Conservation (phyloP, 2,888 invertebrate genomes). For the Pristionchus japonicus region DNA sequence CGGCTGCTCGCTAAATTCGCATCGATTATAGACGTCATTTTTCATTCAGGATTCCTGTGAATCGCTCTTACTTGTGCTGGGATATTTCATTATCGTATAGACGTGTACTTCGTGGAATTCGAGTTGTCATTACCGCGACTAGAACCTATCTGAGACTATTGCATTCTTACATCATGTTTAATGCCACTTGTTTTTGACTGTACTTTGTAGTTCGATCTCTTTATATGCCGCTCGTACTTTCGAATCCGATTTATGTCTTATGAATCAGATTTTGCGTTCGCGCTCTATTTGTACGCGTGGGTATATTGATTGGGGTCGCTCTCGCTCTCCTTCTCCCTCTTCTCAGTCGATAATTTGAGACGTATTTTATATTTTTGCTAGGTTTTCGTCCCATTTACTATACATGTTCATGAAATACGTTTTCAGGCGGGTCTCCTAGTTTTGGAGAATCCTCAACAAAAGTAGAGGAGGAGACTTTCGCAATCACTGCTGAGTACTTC, state of each 20-base stretch:
- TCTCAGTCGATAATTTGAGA: not conserved
- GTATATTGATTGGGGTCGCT: slow-evolving; percentile 2
- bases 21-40: not conserved
- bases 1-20: not conserved
- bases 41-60: not conserved
- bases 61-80: not conserved
- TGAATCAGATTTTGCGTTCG: not conserved
- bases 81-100: not conserved
- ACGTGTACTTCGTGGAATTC: not conserved
- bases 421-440: slow-evolving; percentile 41
- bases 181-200: not conserved
- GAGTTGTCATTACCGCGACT: not conserved
- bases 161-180: not conserved
- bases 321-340: not conserved
- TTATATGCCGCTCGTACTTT: not conserved
- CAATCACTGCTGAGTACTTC: slow-evolving; percentile 30
- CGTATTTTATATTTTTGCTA: not conserved
- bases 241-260: not conserved
- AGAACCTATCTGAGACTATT: not conserved
- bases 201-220: not conserved
- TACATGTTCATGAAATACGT: not conserved
- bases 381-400: not conserved
- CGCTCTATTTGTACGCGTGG: not conserved
- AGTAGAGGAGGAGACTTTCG: slow-evolving; percentile 17
- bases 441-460: slow-evolving; percentile 30